Evolutionary conservation across 2,888 invertebrate genomes (phyloP), one percentile per base, ranked within the genome.

Genomic region (Caenorhabditis sulstoni): DNA sequence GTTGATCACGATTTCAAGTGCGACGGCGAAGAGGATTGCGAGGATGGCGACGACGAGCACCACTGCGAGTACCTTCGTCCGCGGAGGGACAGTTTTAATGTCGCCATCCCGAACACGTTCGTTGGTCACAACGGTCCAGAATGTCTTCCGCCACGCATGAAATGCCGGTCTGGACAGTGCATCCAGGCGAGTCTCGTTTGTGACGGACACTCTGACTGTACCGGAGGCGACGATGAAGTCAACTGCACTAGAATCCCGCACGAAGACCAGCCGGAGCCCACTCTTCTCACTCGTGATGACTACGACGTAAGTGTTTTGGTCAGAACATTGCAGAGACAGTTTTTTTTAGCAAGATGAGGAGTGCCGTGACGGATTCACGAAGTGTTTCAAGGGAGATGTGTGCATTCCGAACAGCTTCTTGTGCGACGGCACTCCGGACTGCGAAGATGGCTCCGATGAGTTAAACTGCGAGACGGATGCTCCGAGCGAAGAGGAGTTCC

Each of bases 381-480:
- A 9, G 41, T 86, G 84, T 49, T 68, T 52, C 47, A 61, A 61
- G 20, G 74, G 45, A 5, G 55, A 64, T 29, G 70, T 62, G 2
- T 86, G 86, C 73, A 70, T 86, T 16, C 84, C 84, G 9, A 14
- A 39, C 16, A 49, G n/a, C 11, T 86, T 82, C 77, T 11, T 79
- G 20, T 86, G 86, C 44, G 85, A 85, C 55, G 81, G 81, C 12
- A 62, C 59, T 9, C 22, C n/a, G 0, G 85, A 85, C 58, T 85
- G 85, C 49, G 71, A 76, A 8, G 85, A 85, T 57, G 79, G 68
- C 41, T 75, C 78, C 9, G 85, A 86, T 55, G 85, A 86, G 79
- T 52, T 53, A 11, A 29, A 53, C 22, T 74, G 74, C 12, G 59
- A 61, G 7, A n/a, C 8, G 18, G 41, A 65, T 0, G 47, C 52